phyloP scores from a whole-genome alignment of 2,797 vertebrate genomes.

The Pyrocephalus nanus region DNA sequence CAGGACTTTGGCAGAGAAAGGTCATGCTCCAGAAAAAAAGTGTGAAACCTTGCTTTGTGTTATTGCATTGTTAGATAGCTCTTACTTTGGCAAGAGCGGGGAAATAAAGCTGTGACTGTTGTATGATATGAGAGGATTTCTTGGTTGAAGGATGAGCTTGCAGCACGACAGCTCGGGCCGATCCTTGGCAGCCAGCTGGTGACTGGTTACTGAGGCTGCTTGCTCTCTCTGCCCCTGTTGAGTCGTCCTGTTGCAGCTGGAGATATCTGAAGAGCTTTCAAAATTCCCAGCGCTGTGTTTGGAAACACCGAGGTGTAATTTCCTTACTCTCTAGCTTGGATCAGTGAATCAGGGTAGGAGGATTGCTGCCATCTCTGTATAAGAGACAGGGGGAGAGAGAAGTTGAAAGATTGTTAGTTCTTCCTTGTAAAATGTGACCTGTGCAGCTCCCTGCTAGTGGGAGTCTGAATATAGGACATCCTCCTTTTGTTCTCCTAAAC shows the following conservation, averaged over 20 bases:
- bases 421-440: conserved; percentile 32
- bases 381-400: neutral
- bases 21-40: neutral
- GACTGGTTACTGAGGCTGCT: neutral
- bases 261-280: neutral
- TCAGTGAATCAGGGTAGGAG: conserved; percentile 17
- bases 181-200: neutral
- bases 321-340: neutral
- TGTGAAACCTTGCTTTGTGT: neutral
- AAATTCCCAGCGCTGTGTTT: neutral
- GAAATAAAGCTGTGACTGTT: neutral
- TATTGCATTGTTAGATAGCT: neutral
- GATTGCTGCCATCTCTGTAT: neutral
- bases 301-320: neutral
- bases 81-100: neutral
- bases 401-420: conserved; percentile 9
- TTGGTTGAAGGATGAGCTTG: neutral
- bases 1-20: conserved; percentile 18
- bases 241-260: neutral
- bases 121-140: neutral
- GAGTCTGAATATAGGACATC: conserved; percentile 52
- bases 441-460: neutral
- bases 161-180: neutral
- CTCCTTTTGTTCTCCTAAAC: conserved; percentile 59
- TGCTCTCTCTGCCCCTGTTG: neutral